Percentiles rank a stretch among this genome's conserved stretches.
These are phyloP conservation scores for Thunnus albacares DNA, from an alignment of 2,797 vertebrate genomes.

Conservation along the genomic window DNA sequence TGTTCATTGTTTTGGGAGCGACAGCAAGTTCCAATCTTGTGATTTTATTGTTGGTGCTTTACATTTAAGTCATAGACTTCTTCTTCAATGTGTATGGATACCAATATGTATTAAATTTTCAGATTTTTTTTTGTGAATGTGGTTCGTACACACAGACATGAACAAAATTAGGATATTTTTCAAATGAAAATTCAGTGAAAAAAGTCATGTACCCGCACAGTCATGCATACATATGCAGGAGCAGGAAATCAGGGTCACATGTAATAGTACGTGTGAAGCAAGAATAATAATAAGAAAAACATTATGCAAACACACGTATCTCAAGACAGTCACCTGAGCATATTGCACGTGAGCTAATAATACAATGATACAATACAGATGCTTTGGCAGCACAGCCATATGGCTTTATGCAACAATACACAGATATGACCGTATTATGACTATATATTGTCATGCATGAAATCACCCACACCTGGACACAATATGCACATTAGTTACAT, in stretches of 20 bases:
- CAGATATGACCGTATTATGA: slow-evolving; percentile 42
- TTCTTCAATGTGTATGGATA: not conserved
- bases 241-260: slow-evolving; percentile 23
- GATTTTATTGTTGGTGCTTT: not conserved
- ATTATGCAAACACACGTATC: slow-evolving; percentile 6
- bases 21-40: not conserved
- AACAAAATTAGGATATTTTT: not conserved
- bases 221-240: slow-evolving; percentile 16
- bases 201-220: not conserved
- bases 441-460: slow-evolving; percentile 56
- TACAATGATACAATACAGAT: slow-evolving; percentile 44
- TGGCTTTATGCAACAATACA: slow-evolving; percentile 48
- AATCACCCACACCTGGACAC: slow-evolving; percentile 62
- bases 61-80: not conserved
- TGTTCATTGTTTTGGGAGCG: not conserved
- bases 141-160: not conserved
- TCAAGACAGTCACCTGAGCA: slow-evolving; percentile 29
- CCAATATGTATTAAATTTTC: not conserved
- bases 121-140: not conserved
- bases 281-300: not conserved
- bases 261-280: not conserved
- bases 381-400: slow-evolving; percentile 37
- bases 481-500: slow-evolving; percentile 17
- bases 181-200: not conserved
- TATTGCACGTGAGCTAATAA: slow-evolving; percentile 40